Evolutionary conservation across 2,113 vertebrate species (phyloP), one percentile per base, ranked within the genome.

Genomic region (Calcarius ornatus): DNA sequence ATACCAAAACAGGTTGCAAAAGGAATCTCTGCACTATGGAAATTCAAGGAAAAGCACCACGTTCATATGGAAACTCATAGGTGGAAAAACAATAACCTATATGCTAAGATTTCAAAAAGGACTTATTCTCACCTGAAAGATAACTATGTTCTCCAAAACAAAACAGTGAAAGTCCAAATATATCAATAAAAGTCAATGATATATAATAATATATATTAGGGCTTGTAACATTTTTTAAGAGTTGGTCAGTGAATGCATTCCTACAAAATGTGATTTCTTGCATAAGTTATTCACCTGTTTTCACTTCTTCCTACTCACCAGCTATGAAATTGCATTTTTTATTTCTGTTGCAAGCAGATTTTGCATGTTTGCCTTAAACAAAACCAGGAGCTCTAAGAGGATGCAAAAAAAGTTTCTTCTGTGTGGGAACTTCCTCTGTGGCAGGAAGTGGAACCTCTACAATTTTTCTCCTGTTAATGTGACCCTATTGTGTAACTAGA

Each of bases 401-500:
- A 85, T 80, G 77, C 61, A 45, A 53, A 48, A 66, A 73, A 70
- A 73, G 5, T 87, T 87, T 88, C 25, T 71, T 57, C 80, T 88
- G 45, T 86, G 83, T 64, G 70, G 69, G 66, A 92, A 82, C 56
- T 94, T 96, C 83, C 89, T 93, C 66, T 80, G 42, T 12, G 38
- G 50, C 75, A 95, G 94, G 95, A 97, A 97, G 38, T 19, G 75
- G 53, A 69, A 92, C 50, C 28, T 82, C 76, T 88, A 89, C 48
- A 86, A 73, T 80, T 33, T 87, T 24, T 38, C 28, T 78, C 63
- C 54, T 59, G 51, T 81, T 47, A 56, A 22, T 25, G 76, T 77
- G 73, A 72, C 86, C 68, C 84, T 12, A 42, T 95, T 97, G 92
- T 94, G 76, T 79, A 94, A 96, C 11, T 7, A 70, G 22, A 86